Evolutionary conservation across 2,113 vertebrate species (phyloP).

Genomic region (Psilopsiagon aurifrons): DNA sequence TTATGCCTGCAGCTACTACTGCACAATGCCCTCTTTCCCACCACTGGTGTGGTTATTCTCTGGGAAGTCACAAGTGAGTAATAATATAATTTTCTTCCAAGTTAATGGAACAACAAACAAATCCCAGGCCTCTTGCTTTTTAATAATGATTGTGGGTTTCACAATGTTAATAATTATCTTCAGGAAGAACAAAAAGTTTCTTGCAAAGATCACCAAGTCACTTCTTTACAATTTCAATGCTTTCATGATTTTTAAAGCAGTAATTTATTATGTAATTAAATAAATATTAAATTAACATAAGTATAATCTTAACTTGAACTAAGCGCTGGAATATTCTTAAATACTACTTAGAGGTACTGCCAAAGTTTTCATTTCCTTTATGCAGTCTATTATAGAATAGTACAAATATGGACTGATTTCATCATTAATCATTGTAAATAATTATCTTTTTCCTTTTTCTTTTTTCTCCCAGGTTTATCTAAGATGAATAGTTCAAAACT

Average conservation of each 20-base stretch:
- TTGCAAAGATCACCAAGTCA: background rate
- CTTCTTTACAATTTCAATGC: background rate
- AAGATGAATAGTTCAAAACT: background rate
- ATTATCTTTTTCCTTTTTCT: background rate
- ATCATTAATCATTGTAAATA: background rate
- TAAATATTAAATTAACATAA: background rate
- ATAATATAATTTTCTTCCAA: background rate
- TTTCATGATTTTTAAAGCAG: background rate
- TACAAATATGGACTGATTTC: background rate
- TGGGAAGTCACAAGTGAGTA: background rate
- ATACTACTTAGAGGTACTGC: background rate
- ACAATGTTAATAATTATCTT: background rate
- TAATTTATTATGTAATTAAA: background rate
- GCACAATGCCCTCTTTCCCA: background rate
- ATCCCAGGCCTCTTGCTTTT: background rate
- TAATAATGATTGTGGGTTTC: conserved; percentile 64
- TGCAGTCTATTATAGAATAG: background rate
- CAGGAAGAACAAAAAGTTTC: background rate
- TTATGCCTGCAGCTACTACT: background rate
- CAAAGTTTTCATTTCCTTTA: background rate
- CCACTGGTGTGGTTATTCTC: background rate
- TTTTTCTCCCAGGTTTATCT: background rate
- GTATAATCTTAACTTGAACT: background rate
- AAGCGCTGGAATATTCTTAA: background rate
- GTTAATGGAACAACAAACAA: conserved; percentile 17